Base-by-base conservation (phyloP, 2,113 vertebrate genomes). In the Sclerurus mexicanus region DNA sequence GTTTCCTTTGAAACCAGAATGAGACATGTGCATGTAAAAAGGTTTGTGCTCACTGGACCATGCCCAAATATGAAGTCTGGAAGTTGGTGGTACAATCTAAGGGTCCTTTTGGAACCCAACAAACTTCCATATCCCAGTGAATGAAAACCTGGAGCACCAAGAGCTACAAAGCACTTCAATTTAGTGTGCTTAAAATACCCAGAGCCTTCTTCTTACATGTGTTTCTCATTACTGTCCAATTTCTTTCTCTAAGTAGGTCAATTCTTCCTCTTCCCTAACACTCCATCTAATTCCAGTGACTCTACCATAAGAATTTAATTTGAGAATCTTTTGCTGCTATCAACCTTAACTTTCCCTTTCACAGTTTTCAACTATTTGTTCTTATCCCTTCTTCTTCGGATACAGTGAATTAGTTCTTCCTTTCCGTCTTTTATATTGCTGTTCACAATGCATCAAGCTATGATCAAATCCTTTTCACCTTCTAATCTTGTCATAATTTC, bases 331-430 rank as follows among this genome's bases (percentile, higher is more conserved):
- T 93, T 79, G 24, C 69, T 73, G 25, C 24, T 85, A 91, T 95
- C 81, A 83, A 2, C 49, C 24, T 73, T 76, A 83, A 55, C 66
- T 85, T 90, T 83, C 28, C 21, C 16, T 85, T 76, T 39, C 42
- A 66, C 23, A 71, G 14, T 76, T 90, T 95, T 83, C 30, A 88
- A 55, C 76, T 74, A 47, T 62, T 92, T 89, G 25, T 80, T 93
- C 50, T 91, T 91, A 93, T 91, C 71, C 81, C 17, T 89, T 93
- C 66, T 82, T 79, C 77, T 94, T 89, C 40, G 58, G 67, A 73
- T 53, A 66, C 14, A 79, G n/a, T 35, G 71, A 91, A 80, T 89
- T 89, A 86, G 8, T 49, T 93, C 84, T 78, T 87, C 23, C 31
- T 75, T 93, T 92, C 71, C 9, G 39, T 87, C 53, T 74, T 91